phyloP scores from a whole-genome alignment of 2,797 vertebrate genomes.

The Manis javanica region DNA sequence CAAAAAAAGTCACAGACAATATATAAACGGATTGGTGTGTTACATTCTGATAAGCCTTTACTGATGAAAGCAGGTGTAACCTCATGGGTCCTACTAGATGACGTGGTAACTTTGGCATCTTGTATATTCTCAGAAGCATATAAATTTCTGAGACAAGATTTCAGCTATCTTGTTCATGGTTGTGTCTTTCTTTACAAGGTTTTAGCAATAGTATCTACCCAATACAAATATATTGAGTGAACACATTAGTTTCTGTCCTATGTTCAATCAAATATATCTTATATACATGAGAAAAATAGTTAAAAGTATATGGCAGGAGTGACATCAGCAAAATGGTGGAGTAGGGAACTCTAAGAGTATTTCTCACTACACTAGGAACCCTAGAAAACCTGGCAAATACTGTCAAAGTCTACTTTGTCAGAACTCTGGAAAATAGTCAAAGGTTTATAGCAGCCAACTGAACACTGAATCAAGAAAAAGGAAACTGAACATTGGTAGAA shows the following conservation, averaged over 20 bases:
- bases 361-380: background rate
- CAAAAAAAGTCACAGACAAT: background rate
- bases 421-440: background rate
- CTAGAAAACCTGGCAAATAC: background rate
- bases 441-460: background rate
- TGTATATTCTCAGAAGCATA: background rate
- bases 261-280: background rate
- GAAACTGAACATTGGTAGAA: background rate
- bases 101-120: background rate
- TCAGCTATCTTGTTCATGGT: background rate
- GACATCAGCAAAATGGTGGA: background rate
- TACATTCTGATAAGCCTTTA: background rate
- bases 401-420: background rate
- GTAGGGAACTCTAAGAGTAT: background rate
- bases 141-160: background rate
- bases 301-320: background rate
- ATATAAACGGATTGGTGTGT: background rate
- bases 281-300: background rate
- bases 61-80: background rate
- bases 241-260: background rate
- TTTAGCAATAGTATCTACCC: background rate
- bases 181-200: background rate
- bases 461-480: background rate
- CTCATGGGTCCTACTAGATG: background rate
- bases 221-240: background rate